A percentile compares a stretch with the other conserved stretches of the same genome.
phyloP scores from a whole-genome alignment of 2,888 invertebrate species.

The Scaeva pyrastri region DNA sequence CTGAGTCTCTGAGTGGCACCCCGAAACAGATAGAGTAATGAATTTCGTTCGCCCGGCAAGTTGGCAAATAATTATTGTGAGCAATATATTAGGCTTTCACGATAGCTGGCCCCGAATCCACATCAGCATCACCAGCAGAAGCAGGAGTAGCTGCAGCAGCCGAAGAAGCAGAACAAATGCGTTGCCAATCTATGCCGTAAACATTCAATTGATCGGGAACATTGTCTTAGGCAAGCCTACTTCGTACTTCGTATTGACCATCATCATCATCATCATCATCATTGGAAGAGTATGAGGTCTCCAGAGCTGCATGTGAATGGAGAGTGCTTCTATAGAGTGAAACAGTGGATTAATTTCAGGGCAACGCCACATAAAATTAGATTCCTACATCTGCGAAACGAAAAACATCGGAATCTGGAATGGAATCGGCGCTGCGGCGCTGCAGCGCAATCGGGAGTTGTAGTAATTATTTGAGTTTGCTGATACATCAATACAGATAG shows the following conservation, averaged over 20 bases:
- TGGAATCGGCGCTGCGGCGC: slow-evolving; percentile 69
- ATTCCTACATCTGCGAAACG: slow-evolving; percentile 26
- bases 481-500: slow-evolving; percentile 43
- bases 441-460: slow-evolving; percentile 70
- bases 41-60: slow-evolving; percentile 55
- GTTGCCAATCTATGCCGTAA: slow-evolving; percentile 73
- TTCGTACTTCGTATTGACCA: slow-evolving; percentile 41
- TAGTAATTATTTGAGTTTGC: slow-evolving; percentile 70
- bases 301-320: not conserved
- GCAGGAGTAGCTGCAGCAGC: no score
- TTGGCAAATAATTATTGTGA: slow-evolving; percentile 75
- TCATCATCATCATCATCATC: not conserved
- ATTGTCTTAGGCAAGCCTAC: slow-evolving; percentile 73
- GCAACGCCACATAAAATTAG: slow-evolving; percentile 67
- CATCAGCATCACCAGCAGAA: not conserved
- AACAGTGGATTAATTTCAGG: slow-evolving; percentile 64
- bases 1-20: slow-evolving; percentile 32
- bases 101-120: slow-evolving; percentile 50
- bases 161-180: slow-evolving; percentile 71
- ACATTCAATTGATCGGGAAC: slow-evolving; percentile 75
- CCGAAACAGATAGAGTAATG: slow-evolving; percentile 71
- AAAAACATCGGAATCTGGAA: slow-evolving; percentile 68
- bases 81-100: slow-evolving; percentile 72
- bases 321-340: slow-evolving; percentile 24
- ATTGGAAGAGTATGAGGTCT: not conserved